Percentiles rank a stretch among this genome's conserved stretches.
phyloP scores from a whole-genome alignment of 92 coral and sea anemone species.

The Chrysogorgia sp. region DNA sequence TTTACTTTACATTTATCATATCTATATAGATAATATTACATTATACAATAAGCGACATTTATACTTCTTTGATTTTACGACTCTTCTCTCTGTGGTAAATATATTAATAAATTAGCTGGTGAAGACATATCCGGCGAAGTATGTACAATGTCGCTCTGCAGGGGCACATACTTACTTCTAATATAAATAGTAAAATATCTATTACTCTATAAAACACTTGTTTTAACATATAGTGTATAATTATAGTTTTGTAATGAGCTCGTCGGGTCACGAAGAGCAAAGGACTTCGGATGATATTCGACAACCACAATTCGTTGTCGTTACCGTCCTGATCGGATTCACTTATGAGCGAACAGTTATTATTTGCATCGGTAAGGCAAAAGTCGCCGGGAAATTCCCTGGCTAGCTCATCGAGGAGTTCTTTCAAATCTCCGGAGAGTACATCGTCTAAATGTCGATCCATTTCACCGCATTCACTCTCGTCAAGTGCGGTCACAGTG shows the following conservation, averaged over 20 bases:
- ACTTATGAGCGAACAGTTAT: conserved; percentile 19
- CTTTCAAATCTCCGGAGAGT: conserved; percentile 73
- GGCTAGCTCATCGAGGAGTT: conserved; percentile 72
- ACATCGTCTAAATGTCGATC: conserved; percentile 65
- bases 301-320: conserved; percentile 76
- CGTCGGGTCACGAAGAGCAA: conserved; percentile 53
- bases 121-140: no score
- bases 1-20: no score
- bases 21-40: no score
- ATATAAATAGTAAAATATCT: no score
- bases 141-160: no score
- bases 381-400: conserved; percentile 58
- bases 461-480: conserved; percentile 16
- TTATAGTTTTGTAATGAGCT: not conserved
- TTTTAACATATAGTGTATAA: no score
- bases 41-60: no score
- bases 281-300: conserved; percentile 88
- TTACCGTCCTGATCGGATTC: conserved; percentile 51
- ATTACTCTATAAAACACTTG: no score
- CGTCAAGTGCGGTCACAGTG: not conserved
- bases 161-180: no score
- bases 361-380: conserved; percentile 53
- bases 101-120: no score
- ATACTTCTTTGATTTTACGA: no score
- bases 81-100: no score